These are phyloP conservation scores for Coecobrya sp. DNA, from an alignment of 2,888 invertebrate genomes.

Conservation along the genomic window DNA sequence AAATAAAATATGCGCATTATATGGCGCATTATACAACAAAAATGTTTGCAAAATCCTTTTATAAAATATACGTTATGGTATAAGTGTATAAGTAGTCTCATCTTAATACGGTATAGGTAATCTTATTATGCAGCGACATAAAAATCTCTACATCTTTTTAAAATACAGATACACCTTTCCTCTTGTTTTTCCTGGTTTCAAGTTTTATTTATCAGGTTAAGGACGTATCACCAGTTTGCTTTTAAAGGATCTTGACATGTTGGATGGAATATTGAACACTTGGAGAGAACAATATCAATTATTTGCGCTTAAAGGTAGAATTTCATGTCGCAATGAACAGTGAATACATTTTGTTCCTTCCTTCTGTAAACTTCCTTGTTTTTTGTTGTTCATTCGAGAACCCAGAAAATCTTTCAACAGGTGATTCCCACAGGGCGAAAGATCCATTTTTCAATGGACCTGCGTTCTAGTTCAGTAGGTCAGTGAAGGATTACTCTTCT, in stretches of 20 bases:
- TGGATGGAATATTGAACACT: background rate
- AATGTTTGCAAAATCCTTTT: no score
- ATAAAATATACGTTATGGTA: no score
- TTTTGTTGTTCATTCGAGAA: constrained; percentile 3
- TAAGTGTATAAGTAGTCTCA: no score
- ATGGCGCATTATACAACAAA: no score
- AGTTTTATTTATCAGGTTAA: constrained; percentile 67
- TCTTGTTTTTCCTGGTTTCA: constrained; percentile 8
- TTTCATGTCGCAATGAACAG: background rate
- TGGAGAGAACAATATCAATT: background rate
- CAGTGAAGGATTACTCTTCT: constrained; percentile 58
- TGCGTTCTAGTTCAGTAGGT: constrained; percentile 73
- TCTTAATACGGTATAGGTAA: no score
- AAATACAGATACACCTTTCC: background rate
- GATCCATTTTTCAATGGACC: constrained; percentile 57
- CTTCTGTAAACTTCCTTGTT: constrained; percentile 61
- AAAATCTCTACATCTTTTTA: background rate
- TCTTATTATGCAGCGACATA: no score
- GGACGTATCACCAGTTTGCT: constrained; percentile 41
- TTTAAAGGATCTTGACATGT: background rate
- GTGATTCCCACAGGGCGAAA: constrained; percentile 72
- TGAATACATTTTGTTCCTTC: background rate
- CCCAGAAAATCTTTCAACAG: constrained; percentile 42
- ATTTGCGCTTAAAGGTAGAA: background rate
- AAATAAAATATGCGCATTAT: no score